phyloP scores from a whole-genome alignment of 2,797 vertebrate genomes.

The Poeciliopsis infans region DNA sequence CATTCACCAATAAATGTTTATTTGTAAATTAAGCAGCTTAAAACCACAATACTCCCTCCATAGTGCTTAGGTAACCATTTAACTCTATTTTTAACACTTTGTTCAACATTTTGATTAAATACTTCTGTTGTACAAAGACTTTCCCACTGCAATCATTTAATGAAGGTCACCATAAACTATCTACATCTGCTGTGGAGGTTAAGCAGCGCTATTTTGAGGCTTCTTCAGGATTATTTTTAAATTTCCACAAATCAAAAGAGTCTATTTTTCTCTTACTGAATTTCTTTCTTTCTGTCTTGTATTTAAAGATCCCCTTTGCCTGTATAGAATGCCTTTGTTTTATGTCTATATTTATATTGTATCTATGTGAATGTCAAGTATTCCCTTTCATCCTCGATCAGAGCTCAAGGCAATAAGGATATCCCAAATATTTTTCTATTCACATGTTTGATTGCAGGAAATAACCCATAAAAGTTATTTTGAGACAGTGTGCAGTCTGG shows the following conservation, averaged over 20 bases:
- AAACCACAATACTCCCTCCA: background rate
- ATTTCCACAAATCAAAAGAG: background rate
- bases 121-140: background rate
- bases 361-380: background rate
- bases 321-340: background rate
- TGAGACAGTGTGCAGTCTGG: background rate
- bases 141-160: background rate
- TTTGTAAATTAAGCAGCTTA: background rate
- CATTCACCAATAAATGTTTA: background rate
- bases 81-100: background rate
- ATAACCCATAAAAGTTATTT: slow-evolving; percentile 8
- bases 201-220: background rate
- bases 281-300: background rate
- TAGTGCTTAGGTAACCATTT: background rate
- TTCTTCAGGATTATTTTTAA: background rate
- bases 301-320: background rate
- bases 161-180: background rate
- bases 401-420: background rate
- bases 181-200: background rate
- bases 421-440: background rate
- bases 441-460: slow-evolving; percentile 9
- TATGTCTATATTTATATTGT: background rate
- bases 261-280: background rate
- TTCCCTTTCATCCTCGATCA: background rate
- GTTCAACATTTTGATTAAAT: background rate